A percentile compares a stretch with the other conserved stretches of the same genome.
Conservation (phyloP, 2,113 vertebrate genomes). For the Pimephales promelas region DNA sequence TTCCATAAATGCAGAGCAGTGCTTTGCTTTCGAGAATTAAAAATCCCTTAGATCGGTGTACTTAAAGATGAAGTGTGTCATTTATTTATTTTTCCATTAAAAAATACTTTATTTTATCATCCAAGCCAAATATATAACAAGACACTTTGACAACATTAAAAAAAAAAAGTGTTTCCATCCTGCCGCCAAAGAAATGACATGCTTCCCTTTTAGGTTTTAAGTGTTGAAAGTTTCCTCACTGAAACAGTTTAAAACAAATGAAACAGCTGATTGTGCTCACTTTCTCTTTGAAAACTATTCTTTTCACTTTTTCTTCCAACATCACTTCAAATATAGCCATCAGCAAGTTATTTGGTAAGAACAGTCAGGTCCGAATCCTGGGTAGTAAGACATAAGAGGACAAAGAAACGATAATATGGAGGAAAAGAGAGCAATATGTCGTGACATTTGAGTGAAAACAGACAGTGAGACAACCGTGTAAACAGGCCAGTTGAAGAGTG, state of each 20-base stretch:
- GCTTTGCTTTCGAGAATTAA: not conserved
- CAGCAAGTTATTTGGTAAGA: slow-evolving; percentile 10
- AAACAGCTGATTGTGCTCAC: slow-evolving; percentile 13
- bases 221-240: not conserved
- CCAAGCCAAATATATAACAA: not conserved
- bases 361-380: slow-evolving; percentile 5
- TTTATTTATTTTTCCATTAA: not conserved
- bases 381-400: not conserved
- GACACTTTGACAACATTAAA: not conserved
- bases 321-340: slow-evolving; percentile 24
- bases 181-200: slow-evolving; percentile 1
- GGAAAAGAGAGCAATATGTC: slow-evolving; percentile 4
- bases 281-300: not conserved
- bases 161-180: not conserved
- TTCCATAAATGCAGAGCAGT: not conserved
- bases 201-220: slow-evolving; percentile 19
- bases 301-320: slow-evolving; percentile 29
- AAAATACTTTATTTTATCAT: not conserved
- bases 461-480: not conserved
- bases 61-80: not conserved
- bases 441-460: slow-evolving; percentile 16
- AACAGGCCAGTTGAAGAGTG: slow-evolving; percentile 12
- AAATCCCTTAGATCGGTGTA: not conserved
- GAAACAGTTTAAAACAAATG: slow-evolving; percentile 22
- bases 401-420: not conserved